These are phyloP conservation scores for Aleiodes sp. DNA, from an alignment of 1,140 invertebrate species.

Conservation along the genomic window DNA sequence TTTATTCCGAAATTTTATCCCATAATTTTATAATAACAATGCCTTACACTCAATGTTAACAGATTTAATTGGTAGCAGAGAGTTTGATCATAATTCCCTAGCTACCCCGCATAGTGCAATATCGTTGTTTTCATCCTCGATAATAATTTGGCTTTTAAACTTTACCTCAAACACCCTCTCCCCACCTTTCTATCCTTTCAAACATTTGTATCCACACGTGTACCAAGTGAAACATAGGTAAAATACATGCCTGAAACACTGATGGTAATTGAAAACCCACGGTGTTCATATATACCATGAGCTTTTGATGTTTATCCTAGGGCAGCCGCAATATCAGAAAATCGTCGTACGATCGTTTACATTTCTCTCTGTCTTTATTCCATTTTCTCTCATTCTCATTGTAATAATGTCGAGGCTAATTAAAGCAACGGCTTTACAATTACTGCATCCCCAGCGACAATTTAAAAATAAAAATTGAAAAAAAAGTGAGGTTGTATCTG, in stretches of 20 bases:
- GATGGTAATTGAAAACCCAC: not conserved
- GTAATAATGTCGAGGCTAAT: not conserved
- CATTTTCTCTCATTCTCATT: not conserved
- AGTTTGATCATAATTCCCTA: slow-evolving; percentile 1
- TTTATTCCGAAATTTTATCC: too few relatives aligned
- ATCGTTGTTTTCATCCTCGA: not conserved
- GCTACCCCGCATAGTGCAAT: not conserved
- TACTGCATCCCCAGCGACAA: slow-evolving; percentile 1
- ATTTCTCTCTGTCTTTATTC: not conserved
- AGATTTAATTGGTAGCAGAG: not conserved
- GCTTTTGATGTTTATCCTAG: not conserved
- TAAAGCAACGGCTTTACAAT: slow-evolving; percentile 1
- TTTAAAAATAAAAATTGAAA: slow-evolving; percentile 6
- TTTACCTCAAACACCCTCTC: not conserved
- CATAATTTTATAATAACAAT: not conserved
- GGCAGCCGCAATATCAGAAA: slow-evolving; percentile 1
- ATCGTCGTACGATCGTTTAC: slow-evolving; percentile 5
- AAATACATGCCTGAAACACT: not conserved
- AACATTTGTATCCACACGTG: not conserved
- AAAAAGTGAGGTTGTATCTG: not conserved
- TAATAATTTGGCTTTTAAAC: slow-evolving; percentile 28
- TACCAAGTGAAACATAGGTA: slow-evolving; percentile 6
- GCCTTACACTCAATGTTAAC: not conserved
- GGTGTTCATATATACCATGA: not conserved
- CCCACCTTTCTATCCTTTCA: not conserved